Base-by-base conservation (phyloP, 2,888 invertebrate genomes). In the Leucoma salicis region DNA sequence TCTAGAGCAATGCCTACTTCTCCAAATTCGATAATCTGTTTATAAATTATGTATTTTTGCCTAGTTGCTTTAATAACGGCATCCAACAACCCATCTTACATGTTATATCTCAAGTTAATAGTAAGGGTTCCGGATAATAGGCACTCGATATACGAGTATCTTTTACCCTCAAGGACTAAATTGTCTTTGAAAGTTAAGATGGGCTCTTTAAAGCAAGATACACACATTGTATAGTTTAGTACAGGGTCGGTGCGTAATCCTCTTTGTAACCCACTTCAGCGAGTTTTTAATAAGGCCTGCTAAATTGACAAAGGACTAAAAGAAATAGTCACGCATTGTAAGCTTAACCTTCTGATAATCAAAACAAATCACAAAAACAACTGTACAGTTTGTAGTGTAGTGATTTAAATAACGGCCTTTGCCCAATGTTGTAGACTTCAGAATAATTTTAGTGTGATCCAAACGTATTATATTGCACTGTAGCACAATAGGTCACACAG, bases 291-390 rank as follows among this genome's bases (percentile, higher is more conserved):
- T 21, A 21, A 21, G 6, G 8, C 6, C 21, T 8, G 8, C 6
- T 21, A 21, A 21, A 16, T 16, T 16, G 6, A 4, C n/a, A n/a
- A n/a, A n/a, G n/a, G 13, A 10, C 14, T 12, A 24, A 8, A 35
- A 35, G 27, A 10, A 35, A 35, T 27, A 15, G 25, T 14, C 15
- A 35, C 11, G 25, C 35, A 15, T 25, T 27, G 14, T 28, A 28
- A 28, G 3, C n/a, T 3, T 28, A 16, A 28, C 35, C 28, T 36
- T 36, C 28, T 8, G 8, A 15, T 28, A 28, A 36, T n/a, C 28
- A 28, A 11, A 35, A 35, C 18, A 34, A 29, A 40, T 6, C n/a
- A n/a, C n/a, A n/a, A n/a, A n/a, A n/a, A n/a, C n/a, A n/a, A n/a
- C n/a, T n/a, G n/a, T n/a, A n/a, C n/a, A n/a, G n/a, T n/a, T n/a